These are phyloP conservation scores for Aspidiotus destructor DNA, from an alignment of 2,888 invertebrate species.

Conservation along the genomic window DNA sequence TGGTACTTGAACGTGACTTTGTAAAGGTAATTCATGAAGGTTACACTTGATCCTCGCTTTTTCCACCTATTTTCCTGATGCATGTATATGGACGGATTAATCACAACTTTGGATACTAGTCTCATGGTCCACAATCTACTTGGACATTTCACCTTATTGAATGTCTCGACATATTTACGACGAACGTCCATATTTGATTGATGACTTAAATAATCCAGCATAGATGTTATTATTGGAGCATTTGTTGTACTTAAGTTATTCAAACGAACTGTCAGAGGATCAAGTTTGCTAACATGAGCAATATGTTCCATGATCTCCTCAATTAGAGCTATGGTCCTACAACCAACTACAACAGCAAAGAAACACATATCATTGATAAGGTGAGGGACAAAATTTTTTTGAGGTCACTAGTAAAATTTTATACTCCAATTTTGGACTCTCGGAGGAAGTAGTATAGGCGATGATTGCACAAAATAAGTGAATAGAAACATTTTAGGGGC, in stretches of 20 bases:
- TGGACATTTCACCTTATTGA: constrained; percentile 48
- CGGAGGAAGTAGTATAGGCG: too few species aligned
- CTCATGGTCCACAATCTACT: neutral
- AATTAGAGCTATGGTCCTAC: constrained; percentile 54
- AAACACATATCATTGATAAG: too few species aligned
- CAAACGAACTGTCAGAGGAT: constrained; percentile 50
- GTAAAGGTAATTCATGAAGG: constrained; percentile 63
- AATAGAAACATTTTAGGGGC: too few species aligned
- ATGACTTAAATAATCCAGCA: constrained; percentile 14
- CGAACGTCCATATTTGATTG: constrained; percentile 7
- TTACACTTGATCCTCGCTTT: constrained; percentile 71
- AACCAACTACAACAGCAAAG: constrained; percentile 45
- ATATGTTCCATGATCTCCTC: constrained; percentile 61
- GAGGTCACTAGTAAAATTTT: too few species aligned
- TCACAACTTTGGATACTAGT: neutral
- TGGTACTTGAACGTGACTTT: constrained; percentile 81
- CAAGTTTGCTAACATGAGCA: constrained; percentile 48
- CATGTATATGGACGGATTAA: too few species aligned
- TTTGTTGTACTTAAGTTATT: constrained; percentile 48
- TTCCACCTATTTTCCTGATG: constrained; percentile 61
- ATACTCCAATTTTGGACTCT: too few species aligned
- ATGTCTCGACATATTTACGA: constrained; percentile 44
- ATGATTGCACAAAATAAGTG: too few species aligned
- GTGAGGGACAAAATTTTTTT: too few species aligned
- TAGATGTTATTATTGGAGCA: constrained; percentile 43